Evolutionary conservation across 2,113 vertebrate genomes (phyloP).

Genomic region (Alouatta palliata): DNA sequence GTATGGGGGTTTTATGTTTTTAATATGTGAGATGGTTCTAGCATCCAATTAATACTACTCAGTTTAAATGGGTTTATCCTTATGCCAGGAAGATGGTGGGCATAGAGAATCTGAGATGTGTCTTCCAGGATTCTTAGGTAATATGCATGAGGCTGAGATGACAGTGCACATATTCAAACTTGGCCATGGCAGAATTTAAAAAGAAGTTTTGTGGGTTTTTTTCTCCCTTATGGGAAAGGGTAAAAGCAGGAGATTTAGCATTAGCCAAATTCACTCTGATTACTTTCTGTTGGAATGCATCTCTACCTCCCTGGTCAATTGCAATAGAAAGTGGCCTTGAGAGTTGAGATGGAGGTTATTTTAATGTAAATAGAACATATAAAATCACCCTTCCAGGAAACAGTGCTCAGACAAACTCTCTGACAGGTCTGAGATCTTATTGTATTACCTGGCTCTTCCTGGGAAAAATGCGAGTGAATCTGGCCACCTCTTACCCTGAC

Average conservation of each 20-base stretch:
- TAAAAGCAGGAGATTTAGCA: background rate
- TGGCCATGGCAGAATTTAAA: background rate
- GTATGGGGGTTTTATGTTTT: background rate
- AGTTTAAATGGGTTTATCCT: background rate
- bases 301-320: background rate
- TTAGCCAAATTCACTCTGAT: slow-evolving; percentile 30
- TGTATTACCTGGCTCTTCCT: slow-evolving; percentile 64
- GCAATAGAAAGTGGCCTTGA: slow-evolving; percentile 19
- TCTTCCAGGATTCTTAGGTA: slow-evolving; percentile 42
- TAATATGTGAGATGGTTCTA: background rate
- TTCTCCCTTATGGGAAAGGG: background rate
- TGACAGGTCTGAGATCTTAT: slow-evolving; percentile 64
- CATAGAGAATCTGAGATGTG: background rate
- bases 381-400: slow-evolving; percentile 69
- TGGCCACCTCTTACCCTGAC: slow-evolving; percentile 26
- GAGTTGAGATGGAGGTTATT: background rate
- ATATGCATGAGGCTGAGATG: slow-evolving; percentile 24
- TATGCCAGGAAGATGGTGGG: background rate
- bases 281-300: slow-evolving; percentile 23
- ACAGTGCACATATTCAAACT: background rate
- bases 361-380: slow-evolving; percentile 60
- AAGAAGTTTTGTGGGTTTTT: background rate
- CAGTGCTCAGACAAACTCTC: slow-evolving; percentile 18
- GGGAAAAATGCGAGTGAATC: background rate
- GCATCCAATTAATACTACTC: background rate